These are phyloP conservation scores for Bombus huntii DNA, from an alignment of 1,140 invertebrate genomes.

Conservation along the genomic window DNA sequence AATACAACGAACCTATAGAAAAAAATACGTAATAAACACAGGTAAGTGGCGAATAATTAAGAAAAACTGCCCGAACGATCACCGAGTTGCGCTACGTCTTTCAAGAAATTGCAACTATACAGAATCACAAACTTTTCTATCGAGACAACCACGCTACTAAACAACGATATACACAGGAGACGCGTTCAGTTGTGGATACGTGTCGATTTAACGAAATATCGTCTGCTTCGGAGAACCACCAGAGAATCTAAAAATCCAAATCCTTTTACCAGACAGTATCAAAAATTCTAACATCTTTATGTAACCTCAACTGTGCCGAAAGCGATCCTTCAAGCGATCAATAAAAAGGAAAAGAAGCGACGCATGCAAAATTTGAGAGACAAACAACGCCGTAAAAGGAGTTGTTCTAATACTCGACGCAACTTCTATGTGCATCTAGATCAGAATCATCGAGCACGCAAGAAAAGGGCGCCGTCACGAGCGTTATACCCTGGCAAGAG, in stretches of 20 bases:
- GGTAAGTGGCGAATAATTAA: background rate
- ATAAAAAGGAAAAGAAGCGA: background rate
- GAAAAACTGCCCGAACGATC: background rate
- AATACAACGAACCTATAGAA: too few relatives aligned
- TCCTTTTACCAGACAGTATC: background rate
- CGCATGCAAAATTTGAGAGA: background rate
- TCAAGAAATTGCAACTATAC: background rate
- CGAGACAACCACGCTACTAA: background rate
- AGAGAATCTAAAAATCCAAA: background rate
- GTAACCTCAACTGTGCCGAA: background rate
- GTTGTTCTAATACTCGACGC: background rate
- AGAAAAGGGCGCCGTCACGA: background rate
- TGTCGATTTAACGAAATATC: background rate
- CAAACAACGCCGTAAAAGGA: background rate
- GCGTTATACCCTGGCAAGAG: background rate
- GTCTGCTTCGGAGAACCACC: background rate
- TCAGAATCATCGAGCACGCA: background rate
- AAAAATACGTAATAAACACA: background rate
- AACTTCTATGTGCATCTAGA: background rate
- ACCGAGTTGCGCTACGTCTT: background rate
- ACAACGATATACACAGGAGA: background rate
- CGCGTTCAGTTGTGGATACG: background rate
- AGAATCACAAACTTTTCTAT: background rate
- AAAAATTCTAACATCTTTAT: background rate
- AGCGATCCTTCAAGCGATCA: background rate